A percentile compares a stretch with the other conserved stretches of the same genome.
Conservation (phyloP, 2,888 invertebrate genomes). For the Oeneis ivallda region DNA sequence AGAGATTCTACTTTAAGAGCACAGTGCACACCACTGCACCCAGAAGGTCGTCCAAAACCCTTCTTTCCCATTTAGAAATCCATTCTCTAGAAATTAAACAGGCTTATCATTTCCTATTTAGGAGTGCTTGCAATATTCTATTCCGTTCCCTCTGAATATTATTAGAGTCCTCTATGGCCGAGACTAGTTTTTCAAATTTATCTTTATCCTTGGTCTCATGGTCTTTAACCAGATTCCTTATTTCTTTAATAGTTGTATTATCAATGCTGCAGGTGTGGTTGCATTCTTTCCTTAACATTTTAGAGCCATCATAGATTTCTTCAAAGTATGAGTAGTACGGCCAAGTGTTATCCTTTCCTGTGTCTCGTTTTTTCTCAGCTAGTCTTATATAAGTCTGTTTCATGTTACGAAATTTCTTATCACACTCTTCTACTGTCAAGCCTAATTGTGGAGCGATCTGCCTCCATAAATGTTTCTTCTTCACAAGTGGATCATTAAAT, state of each 20-base stretch:
- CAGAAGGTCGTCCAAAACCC: too few relatives aligned
- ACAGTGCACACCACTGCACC: too few relatives aligned
- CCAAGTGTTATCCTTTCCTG: slow-evolving; percentile 64
- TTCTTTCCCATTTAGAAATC: background rate
- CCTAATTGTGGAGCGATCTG: slow-evolving; percentile 58
- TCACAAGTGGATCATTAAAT: slow-evolving; percentile 63
- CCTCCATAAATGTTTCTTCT: slow-evolving; percentile 67
- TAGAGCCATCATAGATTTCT: slow-evolving; percentile 60
- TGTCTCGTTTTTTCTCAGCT: slow-evolving; percentile 55
- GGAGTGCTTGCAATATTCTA: slow-evolving; percentile 62
- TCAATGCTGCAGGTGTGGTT: slow-evolving; percentile 45
- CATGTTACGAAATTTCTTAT: slow-evolving; percentile 70
- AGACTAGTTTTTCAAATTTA: slow-evolving; percentile 61
- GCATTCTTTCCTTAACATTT: slow-evolving; percentile 30
- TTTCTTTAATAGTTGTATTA: slow-evolving; percentile 52
- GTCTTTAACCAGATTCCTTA: slow-evolving; percentile 51
- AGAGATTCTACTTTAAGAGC: too few relatives aligned
- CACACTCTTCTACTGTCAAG: slow-evolving; percentile 65
- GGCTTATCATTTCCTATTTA: slow-evolving; percentile 49
- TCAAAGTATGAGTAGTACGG: slow-evolving; percentile 70
- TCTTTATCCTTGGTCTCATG: slow-evolving; percentile 55
- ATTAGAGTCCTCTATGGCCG: slow-evolving; percentile 66
- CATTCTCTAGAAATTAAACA: background rate
- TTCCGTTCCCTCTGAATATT: slow-evolving; percentile 70
- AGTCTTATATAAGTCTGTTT: slow-evolving; percentile 71